A percentile compares a stretch with the other conserved stretches of the same genome.
phyloP scores from a whole-genome alignment of 2,888 invertebrate species.

The Drosophila nr. fundita region DNA sequence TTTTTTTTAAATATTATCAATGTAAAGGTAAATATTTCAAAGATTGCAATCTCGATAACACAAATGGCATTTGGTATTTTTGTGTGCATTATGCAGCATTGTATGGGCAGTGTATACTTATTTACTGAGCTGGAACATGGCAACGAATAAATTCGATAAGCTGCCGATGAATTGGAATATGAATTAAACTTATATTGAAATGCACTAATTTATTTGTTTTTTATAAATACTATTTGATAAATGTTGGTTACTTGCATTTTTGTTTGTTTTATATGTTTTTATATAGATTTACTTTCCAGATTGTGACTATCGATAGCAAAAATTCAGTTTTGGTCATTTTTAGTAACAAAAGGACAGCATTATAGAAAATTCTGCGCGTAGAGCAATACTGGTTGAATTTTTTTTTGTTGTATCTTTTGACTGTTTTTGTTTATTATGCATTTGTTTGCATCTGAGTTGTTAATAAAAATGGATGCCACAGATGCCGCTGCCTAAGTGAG shows the following conservation, averaged over 20 bases:
- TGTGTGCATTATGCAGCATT: constrained; percentile 6
- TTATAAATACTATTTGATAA: too few relatives aligned
- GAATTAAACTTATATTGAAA: neutral
- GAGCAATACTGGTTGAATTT: constrained; percentile 60
- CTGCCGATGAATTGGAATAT: neutral
- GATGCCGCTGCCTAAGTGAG: constrained; percentile 46
- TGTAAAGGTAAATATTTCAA: neutral
- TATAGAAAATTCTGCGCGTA: constrained; percentile 44
- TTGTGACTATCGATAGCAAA: constrained; percentile 2
- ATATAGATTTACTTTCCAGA: neutral
- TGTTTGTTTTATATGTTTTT: neutral
- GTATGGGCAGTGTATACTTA: constrained; percentile 21
- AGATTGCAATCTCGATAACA: neutral
- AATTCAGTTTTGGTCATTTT: constrained; percentile 22
- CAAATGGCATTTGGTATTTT: neutral
- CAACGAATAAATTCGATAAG: neutral
- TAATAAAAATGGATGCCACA: constrained; percentile 59
- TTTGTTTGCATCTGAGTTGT: constrained; percentile 48
- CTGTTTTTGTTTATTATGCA: constrained; percentile 72
- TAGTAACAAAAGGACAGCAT: constrained; percentile 31
- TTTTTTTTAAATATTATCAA: neutral
- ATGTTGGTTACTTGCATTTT: neutral
- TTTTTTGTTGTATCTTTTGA: constrained; percentile 68
- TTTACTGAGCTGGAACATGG: neutral
- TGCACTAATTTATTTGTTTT: fast-evolving